Evolutionary conservation across 2,888 invertebrate species (phyloP), one percentile per base, ranked within the genome.

Genomic region (Pocota personata): DNA sequence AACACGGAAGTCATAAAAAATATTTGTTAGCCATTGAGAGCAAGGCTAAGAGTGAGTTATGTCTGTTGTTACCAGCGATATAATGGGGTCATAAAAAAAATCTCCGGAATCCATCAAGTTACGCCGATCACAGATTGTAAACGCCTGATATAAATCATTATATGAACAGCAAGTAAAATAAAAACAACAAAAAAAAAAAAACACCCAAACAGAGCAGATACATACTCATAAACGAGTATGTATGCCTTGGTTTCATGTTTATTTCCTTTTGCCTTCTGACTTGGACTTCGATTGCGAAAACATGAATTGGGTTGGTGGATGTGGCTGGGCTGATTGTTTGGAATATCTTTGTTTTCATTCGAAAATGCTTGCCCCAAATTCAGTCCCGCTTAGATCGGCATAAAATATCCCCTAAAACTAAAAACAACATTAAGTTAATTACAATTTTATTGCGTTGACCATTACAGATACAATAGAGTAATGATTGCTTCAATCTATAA

Each of bases 1-100:
- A 52, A 52, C 37, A 27, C 67, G 67, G 67, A 67, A 67, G 37
- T 40, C 16, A 16, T 52, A 40, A 52, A 67, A 67, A 24, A 19
- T 14, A 21, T 24, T 32, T 50, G 5, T 66, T 32, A 21, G 10
- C 14, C 66, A 66, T 35, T 43, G 10, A 60, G 8, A 24, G 16
- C 58, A 37, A 21, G 58, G 19, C 46, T 32, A 14, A 35, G 35
- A 35, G 8, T 35, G 7, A 40, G 14, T 14, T 21, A n/a, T 16
- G 8, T 7, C 12, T n/a, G 10, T 46, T 62, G 10, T 43, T 27
- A 16, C 27, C 19, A 40, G 37, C 2, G 16, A 12, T 32, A 12
- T 32, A 48, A 30, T 32, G 16, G 19, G 46, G 50, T 24, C 50
- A 19, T 46, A 10, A 8, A 19, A 32, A 35, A 32, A 10, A 35